Evolutionary conservation across 2,888 invertebrate genomes (phyloP).

Genomic region (Plebejus anna): DNA sequence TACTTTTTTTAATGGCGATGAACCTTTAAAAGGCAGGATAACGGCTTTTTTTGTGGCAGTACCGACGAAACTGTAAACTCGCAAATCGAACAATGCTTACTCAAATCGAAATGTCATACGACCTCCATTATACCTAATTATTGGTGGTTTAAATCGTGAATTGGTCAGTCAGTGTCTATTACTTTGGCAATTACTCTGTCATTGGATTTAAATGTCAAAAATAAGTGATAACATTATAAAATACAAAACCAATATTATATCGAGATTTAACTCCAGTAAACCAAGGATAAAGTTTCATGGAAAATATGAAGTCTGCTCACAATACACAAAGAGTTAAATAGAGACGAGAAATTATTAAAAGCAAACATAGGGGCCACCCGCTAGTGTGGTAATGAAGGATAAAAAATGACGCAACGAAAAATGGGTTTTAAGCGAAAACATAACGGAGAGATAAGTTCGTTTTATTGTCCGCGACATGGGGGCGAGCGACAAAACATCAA

Average conservation of each 20-base stretch:
- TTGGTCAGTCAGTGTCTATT: background rate
- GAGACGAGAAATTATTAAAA: slow-evolving; percentile 39
- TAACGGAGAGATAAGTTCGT: slow-evolving; percentile 65
- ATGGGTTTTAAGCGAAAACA: slow-evolving; percentile 66
- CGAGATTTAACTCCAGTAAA: background rate
- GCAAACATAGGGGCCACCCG: slow-evolving; percentile 32
- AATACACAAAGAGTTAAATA: slow-evolving; percentile 33
- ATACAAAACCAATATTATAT: background rate
- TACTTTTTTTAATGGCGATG: background rate
- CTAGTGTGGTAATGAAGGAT: slow-evolving; percentile 51
- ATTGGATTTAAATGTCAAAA: slow-evolving; percentile 2
- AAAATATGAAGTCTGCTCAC: background rate
- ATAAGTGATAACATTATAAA: background rate
- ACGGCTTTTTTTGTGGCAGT: background rate
- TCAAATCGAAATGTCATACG: background rate
- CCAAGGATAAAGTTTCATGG: background rate
- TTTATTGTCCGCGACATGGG: slow-evolving; percentile 63
- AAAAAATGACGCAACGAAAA: slow-evolving; percentile 57
- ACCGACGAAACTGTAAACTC: background rate
- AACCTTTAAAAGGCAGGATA: background rate
- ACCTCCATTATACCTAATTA: background rate
- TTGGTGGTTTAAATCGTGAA: background rate
- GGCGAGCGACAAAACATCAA: slow-evolving; percentile 53
- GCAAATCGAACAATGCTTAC: background rate
- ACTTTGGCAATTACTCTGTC: background rate